Evolutionary conservation across 2,113 vertebrate species (phyloP).

Genomic region (Odocoileus virginianus): DNA sequence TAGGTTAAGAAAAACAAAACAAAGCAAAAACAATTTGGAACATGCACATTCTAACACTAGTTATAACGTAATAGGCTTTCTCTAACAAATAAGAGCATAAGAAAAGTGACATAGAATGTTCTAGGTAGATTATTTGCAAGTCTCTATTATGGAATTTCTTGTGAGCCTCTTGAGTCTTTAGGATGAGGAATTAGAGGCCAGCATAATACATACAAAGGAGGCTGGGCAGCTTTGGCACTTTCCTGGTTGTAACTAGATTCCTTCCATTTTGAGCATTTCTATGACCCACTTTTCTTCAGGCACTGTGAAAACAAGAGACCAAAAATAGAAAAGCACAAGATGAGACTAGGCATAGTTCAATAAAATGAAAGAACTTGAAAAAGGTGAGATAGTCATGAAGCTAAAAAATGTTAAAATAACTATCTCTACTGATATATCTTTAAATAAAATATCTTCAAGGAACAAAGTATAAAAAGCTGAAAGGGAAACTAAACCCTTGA

Average conservation of each 20-base stretch:
- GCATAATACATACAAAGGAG: not conserved
- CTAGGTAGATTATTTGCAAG: not conserved
- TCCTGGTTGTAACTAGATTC: not conserved
- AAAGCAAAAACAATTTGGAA: not conserved
- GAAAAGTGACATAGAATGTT: not conserved
- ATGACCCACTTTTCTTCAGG: not conserved
- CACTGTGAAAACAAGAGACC: not conserved
- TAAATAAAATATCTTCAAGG: not conserved
- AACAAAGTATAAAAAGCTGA: not conserved
- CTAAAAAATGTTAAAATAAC: not conserved
- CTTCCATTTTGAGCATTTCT: not conserved
- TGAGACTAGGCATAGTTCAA: not conserved
- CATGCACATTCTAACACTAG: not conserved
- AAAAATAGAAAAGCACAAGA: not conserved
- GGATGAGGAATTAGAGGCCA: not conserved
- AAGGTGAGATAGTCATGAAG: not conserved
- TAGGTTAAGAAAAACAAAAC: not conserved
- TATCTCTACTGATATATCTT: not conserved
- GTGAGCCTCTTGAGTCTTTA: not conserved
- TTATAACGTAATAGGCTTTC: not conserved
- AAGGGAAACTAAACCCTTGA: not conserved
- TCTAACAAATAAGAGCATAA: not conserved
- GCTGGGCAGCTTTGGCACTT: not conserved
- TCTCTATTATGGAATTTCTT: not conserved
- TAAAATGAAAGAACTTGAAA: not conserved